phyloP scores from a whole-genome alignment of 2,888 invertebrate species.

The Lepas anatifera region DNA sequence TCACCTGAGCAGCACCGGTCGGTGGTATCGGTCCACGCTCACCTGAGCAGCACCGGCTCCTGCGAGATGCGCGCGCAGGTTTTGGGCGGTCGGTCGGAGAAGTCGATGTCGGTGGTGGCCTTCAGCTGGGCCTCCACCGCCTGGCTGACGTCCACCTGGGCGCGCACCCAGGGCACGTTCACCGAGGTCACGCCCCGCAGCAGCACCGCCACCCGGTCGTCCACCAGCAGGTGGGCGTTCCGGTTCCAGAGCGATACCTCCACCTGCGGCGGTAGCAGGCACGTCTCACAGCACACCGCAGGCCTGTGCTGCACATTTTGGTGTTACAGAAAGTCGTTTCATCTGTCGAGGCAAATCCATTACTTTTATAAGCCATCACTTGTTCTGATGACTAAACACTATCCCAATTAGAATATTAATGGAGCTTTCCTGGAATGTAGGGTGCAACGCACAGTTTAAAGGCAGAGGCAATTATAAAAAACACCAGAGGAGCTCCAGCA shows the following conservation, averaged over 20 bases:
- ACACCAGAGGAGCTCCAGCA: too few relatives aligned
- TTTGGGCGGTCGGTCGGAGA: constrained; percentile 56
- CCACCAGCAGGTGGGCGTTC: constrained; percentile 62
- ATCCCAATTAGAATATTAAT: too few relatives aligned
- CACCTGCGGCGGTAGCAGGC: too few relatives aligned
- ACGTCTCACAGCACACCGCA: too few relatives aligned
- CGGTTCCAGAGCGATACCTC: constrained; percentile 69
- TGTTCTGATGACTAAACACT: too few relatives aligned
- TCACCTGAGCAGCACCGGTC: background rate
- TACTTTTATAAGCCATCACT: too few relatives aligned
- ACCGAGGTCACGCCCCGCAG: constrained; percentile 49
- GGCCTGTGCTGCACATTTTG: too few relatives aligned
- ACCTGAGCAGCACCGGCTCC: background rate
- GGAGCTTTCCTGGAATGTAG: too few relatives aligned
- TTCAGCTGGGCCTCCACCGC: constrained; percentile 54
- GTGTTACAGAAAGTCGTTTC: too few relatives aligned
- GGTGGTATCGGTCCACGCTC: constrained; percentile 44
- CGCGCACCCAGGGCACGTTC: constrained; percentile 50
- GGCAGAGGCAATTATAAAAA: too few relatives aligned
- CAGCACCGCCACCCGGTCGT: constrained; percentile 57
- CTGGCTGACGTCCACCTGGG: constrained; percentile 51
- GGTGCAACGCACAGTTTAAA: too few relatives aligned
- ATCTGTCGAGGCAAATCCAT: too few relatives aligned
- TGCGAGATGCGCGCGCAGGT: constrained; percentile 54
- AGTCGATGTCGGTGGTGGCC: constrained; percentile 60